Conservation (phyloP, 2,888 invertebrate species). For the Nasonia oneida region DNA sequence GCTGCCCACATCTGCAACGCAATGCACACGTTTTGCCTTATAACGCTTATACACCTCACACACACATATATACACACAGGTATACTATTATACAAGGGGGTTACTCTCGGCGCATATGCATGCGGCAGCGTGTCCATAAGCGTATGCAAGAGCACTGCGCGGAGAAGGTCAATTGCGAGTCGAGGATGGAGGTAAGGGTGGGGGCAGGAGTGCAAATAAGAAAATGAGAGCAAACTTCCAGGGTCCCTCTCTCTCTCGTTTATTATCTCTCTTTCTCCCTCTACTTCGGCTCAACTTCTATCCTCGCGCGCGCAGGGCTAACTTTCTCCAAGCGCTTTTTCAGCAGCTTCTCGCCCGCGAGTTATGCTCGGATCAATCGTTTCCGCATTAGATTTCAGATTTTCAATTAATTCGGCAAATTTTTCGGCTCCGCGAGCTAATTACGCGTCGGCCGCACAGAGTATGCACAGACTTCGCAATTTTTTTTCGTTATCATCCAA, state of each 20-base stretch:
- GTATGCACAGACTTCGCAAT: no score
- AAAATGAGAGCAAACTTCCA: conserved; percentile 62
- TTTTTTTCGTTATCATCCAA: not conserved
- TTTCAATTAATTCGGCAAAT: conserved; percentile 55
- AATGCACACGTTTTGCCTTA: not conserved
- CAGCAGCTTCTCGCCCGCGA: conserved; percentile 10
- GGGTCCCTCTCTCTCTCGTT: conserved; percentile 39
- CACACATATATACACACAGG: not conserved
- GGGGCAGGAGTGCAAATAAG: conserved; percentile 54
- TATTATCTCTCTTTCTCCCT: conserved; percentile 57
- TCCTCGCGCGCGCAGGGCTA: not conserved
- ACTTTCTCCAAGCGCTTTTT: not conserved
- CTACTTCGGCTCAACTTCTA: conserved; percentile 54
- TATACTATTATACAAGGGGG: not conserved
- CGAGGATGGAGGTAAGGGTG: not conserved
- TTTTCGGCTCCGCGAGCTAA: not conserved
- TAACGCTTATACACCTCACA: not conserved
- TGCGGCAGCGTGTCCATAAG: not conserved
- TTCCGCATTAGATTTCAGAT: conserved; percentile 54
- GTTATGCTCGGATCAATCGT: conserved; percentile 53
- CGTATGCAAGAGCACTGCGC: not conserved
- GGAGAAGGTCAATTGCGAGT: conserved; percentile 61
- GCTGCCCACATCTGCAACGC: conserved; percentile 86
- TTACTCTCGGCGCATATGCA: not conserved
- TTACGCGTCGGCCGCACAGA: not conserved